Evolutionary conservation across 2,113 vertebrate species (phyloP).

Genomic region (Pluvianellus socialis): DNA sequence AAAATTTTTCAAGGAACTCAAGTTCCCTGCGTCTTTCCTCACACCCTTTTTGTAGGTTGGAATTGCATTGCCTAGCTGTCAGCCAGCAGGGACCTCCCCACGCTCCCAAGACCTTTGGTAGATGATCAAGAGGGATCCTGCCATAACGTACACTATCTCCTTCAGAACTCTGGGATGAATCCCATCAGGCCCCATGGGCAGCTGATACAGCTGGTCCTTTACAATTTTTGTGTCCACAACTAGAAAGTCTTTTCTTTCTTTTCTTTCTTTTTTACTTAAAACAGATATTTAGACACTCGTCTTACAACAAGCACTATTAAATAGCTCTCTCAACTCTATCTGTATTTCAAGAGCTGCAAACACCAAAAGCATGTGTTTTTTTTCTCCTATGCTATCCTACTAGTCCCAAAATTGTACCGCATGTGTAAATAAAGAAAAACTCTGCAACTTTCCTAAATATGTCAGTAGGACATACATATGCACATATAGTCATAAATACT

Average conservation of each 20-base stretch:
- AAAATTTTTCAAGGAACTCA: background rate
- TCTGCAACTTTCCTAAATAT: background rate
- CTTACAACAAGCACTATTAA: background rate
- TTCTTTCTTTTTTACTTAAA: background rate
- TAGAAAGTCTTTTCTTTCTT: background rate
- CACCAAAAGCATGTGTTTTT: background rate
- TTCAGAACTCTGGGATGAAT: background rate
- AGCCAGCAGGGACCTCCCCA: background rate
- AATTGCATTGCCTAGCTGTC: background rate
- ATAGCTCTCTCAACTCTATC: background rate
- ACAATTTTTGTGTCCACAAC: background rate
- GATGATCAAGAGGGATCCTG: rapidly evolving
- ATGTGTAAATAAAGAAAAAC: background rate
- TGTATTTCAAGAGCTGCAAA: background rate
- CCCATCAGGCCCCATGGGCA: rapidly evolving
- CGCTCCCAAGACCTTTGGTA: background rate
- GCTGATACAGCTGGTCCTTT: background rate
- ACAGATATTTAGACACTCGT: background rate
- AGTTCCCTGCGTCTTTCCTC: background rate
- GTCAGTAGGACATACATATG: background rate
- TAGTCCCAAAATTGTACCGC: background rate
- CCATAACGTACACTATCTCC: rapidly evolving
- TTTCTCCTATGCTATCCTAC: background rate
- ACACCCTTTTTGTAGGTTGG: background rate
- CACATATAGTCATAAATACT: background rate